Conservation (phyloP, 2,113 vertebrate genomes). For the Eolophus roseicapilla region DNA sequence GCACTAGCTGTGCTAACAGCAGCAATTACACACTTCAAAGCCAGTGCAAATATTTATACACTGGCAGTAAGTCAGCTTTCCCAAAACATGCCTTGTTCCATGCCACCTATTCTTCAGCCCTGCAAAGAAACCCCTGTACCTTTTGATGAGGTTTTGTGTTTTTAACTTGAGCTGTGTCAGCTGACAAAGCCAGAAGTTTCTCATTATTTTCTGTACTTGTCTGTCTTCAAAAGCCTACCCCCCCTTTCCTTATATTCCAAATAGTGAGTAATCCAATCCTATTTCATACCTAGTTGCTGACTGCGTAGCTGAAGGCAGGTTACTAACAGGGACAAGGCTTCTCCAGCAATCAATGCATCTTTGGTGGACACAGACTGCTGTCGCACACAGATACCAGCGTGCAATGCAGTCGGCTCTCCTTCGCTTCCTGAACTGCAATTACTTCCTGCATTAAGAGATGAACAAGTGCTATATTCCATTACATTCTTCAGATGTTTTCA, state of each 20-base stretch:
- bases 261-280: background rate
- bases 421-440: slow-evolving; percentile 98
- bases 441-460: slow-evolving; percentile 80
- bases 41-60: slow-evolving; percentile 30
- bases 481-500: background rate
- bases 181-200: background rate
- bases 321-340: slow-evolving; percentile 94
- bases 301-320: slow-evolving; percentile 96
- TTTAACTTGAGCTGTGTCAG: background rate
- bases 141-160: background rate
- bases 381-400: slow-evolving; percentile 94
- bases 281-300: slow-evolving; percentile 87
- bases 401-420: slow-evolving; percentile 87
- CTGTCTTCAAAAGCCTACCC: background rate
- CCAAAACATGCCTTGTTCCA: background rate
- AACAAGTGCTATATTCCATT: background rate
- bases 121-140: background rate
- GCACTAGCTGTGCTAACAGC: background rate
- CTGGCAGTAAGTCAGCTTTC: background rate
- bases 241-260: background rate
- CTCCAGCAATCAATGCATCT: slow-evolving; percentile 93
- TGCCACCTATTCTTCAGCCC: background rate
- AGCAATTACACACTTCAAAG: background rate
- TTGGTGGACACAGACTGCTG: slow-evolving; percentile 94
- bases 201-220: background rate